Conservation (phyloP, 2,113 vertebrate genomes). For the Uropsilus gracilis region DNA sequence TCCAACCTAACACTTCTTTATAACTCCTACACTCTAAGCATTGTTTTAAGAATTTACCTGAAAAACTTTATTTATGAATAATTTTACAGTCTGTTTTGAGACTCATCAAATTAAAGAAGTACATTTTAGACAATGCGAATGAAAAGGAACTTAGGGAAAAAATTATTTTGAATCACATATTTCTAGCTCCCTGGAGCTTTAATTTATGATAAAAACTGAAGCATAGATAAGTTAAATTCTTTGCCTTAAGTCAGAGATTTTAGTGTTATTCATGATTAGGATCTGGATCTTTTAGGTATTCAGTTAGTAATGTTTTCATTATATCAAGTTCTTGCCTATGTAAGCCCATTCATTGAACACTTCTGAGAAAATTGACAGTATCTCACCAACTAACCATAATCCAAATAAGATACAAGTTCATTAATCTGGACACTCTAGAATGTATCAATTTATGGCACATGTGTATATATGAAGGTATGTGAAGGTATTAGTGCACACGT, state of each 20-base stretch:
- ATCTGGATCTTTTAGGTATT: neutral
- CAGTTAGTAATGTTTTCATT: neutral
- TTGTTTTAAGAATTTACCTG: slow-evolving; percentile 39
- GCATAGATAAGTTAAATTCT: neutral
- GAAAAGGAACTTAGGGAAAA: neutral
- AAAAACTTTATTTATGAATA: slow-evolving; percentile 45
- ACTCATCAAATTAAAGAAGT: slow-evolving; percentile 7
- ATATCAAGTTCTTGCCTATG: neutral
- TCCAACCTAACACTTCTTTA: slow-evolving; percentile 20
- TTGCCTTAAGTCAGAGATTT: neutral
- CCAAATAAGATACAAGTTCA: neutral
- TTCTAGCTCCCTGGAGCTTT: neutral
- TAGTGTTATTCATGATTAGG: neutral
- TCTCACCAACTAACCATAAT: neutral
- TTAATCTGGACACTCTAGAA: neutral
- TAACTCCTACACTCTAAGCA: slow-evolving; percentile 34
- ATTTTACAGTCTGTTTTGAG: slow-evolving; percentile 12
- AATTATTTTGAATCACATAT: neutral
- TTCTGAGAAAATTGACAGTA: neutral
- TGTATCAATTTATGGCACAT: neutral
- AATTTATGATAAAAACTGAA: neutral
- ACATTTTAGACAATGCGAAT: neutral
- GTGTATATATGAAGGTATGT: neutral
- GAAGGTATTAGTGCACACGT: neutral
- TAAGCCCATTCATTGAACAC: neutral